A percentile compares a stretch with the other conserved stretches of the same genome.
Conservation (phyloP, 2,797 vertebrate genomes). For the Hippoglossus hippoglossus region DNA sequence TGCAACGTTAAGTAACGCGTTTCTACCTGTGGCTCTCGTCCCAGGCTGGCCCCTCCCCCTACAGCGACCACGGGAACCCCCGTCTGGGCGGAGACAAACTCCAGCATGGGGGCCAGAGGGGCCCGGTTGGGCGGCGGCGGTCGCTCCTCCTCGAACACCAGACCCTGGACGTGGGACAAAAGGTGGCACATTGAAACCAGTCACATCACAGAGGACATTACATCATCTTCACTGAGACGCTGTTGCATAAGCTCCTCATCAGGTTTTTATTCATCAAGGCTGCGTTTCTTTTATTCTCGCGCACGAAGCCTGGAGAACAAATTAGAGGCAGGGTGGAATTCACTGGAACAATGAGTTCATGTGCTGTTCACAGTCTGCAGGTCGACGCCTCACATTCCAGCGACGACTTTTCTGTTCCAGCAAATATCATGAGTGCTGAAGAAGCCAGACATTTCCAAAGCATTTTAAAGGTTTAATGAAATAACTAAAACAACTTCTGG, state of each 20-base stretch:
- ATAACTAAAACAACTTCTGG: too few relatives aligned
- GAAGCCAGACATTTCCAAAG: too few relatives aligned
- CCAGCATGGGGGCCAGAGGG: conserved; percentile 92
- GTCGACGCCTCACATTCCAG: neutral
- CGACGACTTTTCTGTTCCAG: too few relatives aligned
- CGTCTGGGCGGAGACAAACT: conserved; percentile 95
- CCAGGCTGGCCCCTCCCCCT: conserved; percentile 92
- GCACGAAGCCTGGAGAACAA: neutral
- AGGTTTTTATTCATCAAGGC: conserved; percentile 12
- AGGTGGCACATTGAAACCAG: neutral
- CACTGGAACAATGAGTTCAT: neutral
- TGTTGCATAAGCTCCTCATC: conserved; percentile 15
- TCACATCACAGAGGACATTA: neutral
- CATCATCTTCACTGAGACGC: conserved; percentile 19
- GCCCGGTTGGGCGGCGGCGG: conserved; percentile 82
- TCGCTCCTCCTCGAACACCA: conserved; percentile 94
- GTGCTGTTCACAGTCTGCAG: neutral
- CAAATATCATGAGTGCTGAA: neutral
- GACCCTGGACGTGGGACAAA: conserved; percentile 75
- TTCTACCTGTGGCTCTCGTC: conserved; percentile 92
- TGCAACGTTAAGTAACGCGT: conserved; percentile 13
- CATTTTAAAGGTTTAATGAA: too few relatives aligned
- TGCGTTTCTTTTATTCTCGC: neutral
- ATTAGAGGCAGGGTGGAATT: conserved; percentile 7
- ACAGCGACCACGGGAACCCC: conserved; percentile 93